Evolutionary conservation across 2,888 invertebrate species (phyloP).

Genomic region (Griposia aprilina): DNA sequence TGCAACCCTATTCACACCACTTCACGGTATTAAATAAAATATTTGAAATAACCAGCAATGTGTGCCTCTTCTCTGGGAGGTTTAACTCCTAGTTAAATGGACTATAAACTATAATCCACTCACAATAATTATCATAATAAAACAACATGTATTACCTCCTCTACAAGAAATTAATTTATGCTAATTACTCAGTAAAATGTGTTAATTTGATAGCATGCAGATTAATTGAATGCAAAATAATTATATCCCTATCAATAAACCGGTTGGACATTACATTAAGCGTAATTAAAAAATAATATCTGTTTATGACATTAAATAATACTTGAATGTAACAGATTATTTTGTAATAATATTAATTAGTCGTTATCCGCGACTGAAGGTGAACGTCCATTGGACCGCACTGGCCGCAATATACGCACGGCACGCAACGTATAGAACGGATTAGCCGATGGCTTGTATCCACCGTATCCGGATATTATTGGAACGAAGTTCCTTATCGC

Average conservation of each 20-base stretch:
- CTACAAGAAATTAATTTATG: neutral
- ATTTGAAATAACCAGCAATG: neutral
- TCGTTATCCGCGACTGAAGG: neutral
- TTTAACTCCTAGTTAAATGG: neutral
- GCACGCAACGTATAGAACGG: neutral
- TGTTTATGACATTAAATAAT: neutral
- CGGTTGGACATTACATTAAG: neutral
- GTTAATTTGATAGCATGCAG: constrained; percentile 25
- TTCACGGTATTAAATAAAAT: neutral
- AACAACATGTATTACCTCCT: neutral
- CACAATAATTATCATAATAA: neutral
- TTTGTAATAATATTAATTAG: neutral
- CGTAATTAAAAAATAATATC: constrained; percentile 7
- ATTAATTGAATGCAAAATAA: constrained; percentile 36
- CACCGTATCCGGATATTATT: neutral
- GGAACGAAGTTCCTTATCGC: no score
- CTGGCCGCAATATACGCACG: neutral
- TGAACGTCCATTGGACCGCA: neutral
- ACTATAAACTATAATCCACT: neutral
- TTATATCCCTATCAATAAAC: constrained; percentile 26
- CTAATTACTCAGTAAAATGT: constrained; percentile 13
- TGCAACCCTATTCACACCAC: no score
- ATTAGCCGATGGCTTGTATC: neutral
- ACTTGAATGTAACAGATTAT: neutral
- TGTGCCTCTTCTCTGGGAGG: neutral